Evolutionary conservation across 2,797 vertebrate species (phyloP).

Genomic region (Poecilia gillii): DNA sequence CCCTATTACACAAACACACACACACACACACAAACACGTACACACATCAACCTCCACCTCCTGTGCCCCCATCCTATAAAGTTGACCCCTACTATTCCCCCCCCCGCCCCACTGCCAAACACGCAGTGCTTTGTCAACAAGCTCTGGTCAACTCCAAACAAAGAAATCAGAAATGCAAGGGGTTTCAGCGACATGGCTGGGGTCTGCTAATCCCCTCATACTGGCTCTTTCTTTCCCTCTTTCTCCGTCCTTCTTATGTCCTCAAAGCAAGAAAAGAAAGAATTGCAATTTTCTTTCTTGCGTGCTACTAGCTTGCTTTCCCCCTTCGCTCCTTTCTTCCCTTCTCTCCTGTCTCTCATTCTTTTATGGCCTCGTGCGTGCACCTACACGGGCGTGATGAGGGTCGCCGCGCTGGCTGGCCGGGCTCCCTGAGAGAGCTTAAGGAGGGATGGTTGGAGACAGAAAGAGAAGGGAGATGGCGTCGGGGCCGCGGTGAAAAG

Average conservation of each 20-base stretch:
- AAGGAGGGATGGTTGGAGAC: constrained; percentile 56
- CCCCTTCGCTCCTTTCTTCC: constrained; percentile 63
- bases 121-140: constrained; percentile 92
- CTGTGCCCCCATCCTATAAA: constrained; percentile 69
- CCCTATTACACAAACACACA: constrained; percentile 57
- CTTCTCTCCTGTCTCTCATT: constrained; percentile 71
- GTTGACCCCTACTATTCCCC: constrained; percentile 78
- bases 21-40: constrained; percentile 19
- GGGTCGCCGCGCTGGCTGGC: constrained; percentile 72
- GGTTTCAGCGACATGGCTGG: constrained; percentile 89
- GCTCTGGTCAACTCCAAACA: constrained; percentile 91
- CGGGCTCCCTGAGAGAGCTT: constrained; percentile 71
- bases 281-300: constrained; percentile 81
- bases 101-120: constrained; percentile 64
- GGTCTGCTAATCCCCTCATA: constrained; percentile 90
- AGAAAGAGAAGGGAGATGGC: constrained; percentile 52
- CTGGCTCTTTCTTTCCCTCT: constrained; percentile 83
- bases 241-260: constrained; percentile 77
- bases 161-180: constrained; percentile 87
- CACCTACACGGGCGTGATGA: constrained; percentile 79
- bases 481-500: constrained; percentile 57
- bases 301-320: constrained; percentile 62
- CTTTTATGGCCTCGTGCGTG: constrained; percentile 78
- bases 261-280: constrained; percentile 79
- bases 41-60: constrained; percentile 72